Conservation (phyloP, 2,113 vertebrate species). For the Boulengeromyrus knoepffleri region DNA sequence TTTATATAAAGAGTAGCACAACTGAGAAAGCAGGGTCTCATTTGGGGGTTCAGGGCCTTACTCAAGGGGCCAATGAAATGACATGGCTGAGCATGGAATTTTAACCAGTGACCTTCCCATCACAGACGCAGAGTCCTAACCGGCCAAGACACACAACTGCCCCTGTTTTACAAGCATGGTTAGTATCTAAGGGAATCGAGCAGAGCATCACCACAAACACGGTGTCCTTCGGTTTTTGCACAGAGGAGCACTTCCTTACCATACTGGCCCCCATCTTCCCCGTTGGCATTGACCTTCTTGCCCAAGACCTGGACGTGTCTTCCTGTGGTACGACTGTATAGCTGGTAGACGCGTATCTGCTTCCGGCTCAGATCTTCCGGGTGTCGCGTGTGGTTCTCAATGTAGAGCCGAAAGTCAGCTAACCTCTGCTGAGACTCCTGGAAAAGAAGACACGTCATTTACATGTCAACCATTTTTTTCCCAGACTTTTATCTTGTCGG, state of each 20-base stretch:
- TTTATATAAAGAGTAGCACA: background rate
- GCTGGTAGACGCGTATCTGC: constrained; percentile 68
- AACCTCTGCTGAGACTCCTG: constrained; percentile 66
- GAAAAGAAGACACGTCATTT: background rate
- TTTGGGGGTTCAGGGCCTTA: background rate
- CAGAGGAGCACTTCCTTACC: constrained; percentile 51
- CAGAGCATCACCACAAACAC: background rate
- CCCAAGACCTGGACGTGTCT: constrained; percentile 69
- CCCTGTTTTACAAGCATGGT: background rate
- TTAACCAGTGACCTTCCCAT: background rate
- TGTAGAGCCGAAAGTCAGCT: constrained; percentile 66
- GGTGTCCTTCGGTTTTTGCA: background rate
- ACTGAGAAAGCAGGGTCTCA: background rate
- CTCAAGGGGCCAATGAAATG: background rate
- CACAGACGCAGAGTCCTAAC: background rate
- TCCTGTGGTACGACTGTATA: constrained; percentile 69
- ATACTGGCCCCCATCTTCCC: constrained; percentile 72
- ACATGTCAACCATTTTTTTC: background rate
- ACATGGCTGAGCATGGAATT: background rate
- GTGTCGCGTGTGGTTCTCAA: constrained; percentile 69
- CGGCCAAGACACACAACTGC: background rate
- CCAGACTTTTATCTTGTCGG: background rate
- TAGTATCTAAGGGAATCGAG: background rate
- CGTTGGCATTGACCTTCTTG: constrained; percentile 61
- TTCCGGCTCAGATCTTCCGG: constrained; percentile 68